Evolutionary conservation across 2,797 vertebrate genomes (phyloP).

Genomic region (Calcarius lapponicus): DNA sequence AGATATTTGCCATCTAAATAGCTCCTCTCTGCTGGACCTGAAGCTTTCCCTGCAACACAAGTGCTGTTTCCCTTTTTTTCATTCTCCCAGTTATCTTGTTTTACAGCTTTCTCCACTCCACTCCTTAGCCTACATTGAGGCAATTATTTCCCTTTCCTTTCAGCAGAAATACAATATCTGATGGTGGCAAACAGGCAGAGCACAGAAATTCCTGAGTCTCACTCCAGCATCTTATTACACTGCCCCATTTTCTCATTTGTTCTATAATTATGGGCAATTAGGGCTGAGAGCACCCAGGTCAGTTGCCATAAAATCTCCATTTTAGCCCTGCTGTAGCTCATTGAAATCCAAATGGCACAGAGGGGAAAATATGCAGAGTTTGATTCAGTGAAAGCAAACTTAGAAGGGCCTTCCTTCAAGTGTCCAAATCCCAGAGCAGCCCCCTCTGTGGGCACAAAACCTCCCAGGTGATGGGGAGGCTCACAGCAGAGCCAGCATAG

Average conservation of each 20-base stretch:
- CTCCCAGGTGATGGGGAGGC: background rate
- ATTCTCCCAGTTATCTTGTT: constrained; percentile 39
- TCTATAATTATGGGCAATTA: background rate
- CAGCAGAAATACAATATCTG: constrained; percentile 15
- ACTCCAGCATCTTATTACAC: background rate
- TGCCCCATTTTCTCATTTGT: background rate
- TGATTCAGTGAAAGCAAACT: background rate
- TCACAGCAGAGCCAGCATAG: background rate
- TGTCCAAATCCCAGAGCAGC: background rate
- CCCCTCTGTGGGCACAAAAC: background rate
- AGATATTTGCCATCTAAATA: background rate
- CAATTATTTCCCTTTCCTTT: constrained; percentile 1
- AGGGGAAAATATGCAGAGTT: background rate
- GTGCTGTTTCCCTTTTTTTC: background rate
- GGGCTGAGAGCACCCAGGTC: background rate
- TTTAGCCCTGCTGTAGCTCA: background rate
- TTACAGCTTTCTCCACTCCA: constrained; percentile 25
- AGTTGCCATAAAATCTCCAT: background rate
- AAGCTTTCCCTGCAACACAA: background rate
- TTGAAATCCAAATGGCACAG: background rate
- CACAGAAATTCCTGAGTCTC: background rate
- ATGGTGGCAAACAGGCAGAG: background rate
- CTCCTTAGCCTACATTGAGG: background rate
- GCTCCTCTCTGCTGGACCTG: background rate
- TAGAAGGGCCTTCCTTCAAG: background rate